Evolutionary conservation across 2,797 vertebrate genomes (phyloP).

Genomic region (Hylomyscus alleni): DNA sequence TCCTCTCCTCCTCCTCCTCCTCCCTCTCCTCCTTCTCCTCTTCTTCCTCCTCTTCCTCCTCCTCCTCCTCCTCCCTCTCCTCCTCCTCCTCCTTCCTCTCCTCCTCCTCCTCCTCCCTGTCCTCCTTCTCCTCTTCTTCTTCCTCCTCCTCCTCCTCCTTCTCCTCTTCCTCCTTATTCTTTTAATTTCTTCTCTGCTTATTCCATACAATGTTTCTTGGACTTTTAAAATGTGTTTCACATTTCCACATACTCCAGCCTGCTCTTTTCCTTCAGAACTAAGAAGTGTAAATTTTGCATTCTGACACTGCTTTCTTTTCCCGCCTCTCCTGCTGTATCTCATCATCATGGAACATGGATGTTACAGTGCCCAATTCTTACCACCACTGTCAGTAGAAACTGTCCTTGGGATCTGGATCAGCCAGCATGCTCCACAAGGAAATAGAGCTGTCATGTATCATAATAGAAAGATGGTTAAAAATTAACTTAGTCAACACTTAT

Average conservation of each 20-base stretch:
- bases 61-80: no score
- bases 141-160: no score
- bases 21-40: no score
- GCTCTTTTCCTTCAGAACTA: neutral
- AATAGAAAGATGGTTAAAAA: constrained; percentile 15
- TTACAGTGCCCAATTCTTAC: neutral
- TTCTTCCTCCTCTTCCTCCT: no score
- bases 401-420: neutral
- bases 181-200: constrained; percentile 27
- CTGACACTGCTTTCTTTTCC: neutral
- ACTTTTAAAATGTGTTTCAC: neutral
- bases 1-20: no score
- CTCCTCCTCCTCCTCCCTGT: no score
- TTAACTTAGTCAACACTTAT: constrained; percentile 56
- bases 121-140: neutral
- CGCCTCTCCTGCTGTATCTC: neutral
- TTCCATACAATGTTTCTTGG: constrained; percentile 18
- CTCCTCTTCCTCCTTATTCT: no score
- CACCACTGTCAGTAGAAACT: constrained; percentile 8
- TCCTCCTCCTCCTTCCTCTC: no score
- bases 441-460: neutral
- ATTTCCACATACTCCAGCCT: neutral
- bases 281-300: neutral
- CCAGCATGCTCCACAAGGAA: neutral
- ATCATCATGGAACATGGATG: neutral